Evolutionary conservation across 1,140 invertebrate genomes (phyloP).

Genomic region (Trichogramma pretiosum): DNA sequence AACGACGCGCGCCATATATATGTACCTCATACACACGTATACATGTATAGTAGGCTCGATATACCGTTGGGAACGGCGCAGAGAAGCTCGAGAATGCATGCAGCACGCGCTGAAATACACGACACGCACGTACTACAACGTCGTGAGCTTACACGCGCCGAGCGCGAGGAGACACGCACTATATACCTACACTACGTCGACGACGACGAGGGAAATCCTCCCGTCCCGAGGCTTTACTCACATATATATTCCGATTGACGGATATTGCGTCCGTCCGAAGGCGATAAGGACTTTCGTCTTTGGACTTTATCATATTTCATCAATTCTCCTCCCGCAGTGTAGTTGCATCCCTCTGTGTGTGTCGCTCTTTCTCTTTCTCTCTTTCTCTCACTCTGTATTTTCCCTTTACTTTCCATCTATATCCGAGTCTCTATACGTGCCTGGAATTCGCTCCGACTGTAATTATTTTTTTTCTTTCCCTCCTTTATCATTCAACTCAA

Average conservation of each 20-base stretch:
- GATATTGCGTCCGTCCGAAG: constrained; percentile 12
- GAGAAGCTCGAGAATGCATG: neutral
- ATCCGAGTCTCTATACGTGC: constrained; percentile 2
- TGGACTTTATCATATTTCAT: constrained; percentile 13
- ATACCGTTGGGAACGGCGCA: neutral
- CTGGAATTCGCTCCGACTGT: neutral
- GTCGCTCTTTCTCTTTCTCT: neutral
- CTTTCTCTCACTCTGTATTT: neutral
- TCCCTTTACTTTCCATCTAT: neutral
- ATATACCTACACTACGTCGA: neutral
- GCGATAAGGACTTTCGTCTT: neutral
- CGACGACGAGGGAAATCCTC: neutral
- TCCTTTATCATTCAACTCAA: too few relatives aligned
- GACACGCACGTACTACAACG: too few relatives aligned
- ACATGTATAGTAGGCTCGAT: neutral
- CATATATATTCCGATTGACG: constrained; percentile 2
- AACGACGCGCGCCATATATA: too few relatives aligned
- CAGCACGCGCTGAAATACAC: too few relatives aligned
- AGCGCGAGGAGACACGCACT: neutral
- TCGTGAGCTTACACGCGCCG: neutral
- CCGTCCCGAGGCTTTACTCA: too few relatives aligned
- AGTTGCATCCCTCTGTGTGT: neutral
- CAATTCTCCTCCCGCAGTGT: constrained; percentile 1
- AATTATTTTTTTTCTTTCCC: constrained; percentile 1
- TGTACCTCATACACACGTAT: neutral